Conservation (phyloP, 2,888 invertebrate genomes). For the Polyommatus iphigenia region DNA sequence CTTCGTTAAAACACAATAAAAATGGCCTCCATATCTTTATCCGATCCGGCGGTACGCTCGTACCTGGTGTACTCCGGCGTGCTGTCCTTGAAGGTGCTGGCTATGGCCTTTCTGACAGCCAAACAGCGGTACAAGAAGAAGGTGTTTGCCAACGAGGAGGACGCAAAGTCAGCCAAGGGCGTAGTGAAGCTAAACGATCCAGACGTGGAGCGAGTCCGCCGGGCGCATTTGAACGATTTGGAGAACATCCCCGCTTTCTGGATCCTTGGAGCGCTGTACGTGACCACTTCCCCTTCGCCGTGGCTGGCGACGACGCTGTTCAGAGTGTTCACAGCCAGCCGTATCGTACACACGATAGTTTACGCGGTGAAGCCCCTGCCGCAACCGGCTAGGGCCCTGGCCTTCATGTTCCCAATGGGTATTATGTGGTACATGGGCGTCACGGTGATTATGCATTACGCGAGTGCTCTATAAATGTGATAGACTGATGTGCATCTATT, state of each 20-base stretch:
- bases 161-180: slow-evolving; percentile 49
- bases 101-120: slow-evolving; percentile 51
- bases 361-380: slow-evolving; percentile 82
- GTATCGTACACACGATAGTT: slow-evolving; percentile 81
- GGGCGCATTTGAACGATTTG: slow-evolving; percentile 85
- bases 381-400: slow-evolving; percentile 72
- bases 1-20: not conserved
- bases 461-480: slow-evolving; percentile 36
- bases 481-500: not conserved
- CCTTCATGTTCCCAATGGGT: slow-evolving; percentile 53
- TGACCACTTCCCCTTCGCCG: slow-evolving; percentile 70
- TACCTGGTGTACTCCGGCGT: slow-evolving; percentile 53
- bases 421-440: slow-evolving; percentile 62
- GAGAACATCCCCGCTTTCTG: slow-evolving; percentile 85
- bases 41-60: slow-evolving; percentile 53
- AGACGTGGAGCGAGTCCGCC: slow-evolving; percentile 63
- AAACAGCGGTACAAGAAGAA: slow-evolving; percentile 51
- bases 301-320: slow-evolving; percentile 45
- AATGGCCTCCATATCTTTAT: slow-evolving; percentile 48
- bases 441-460: slow-evolving; percentile 51
- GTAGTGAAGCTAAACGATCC: slow-evolving; percentile 60
- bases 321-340: slow-evolving; percentile 68
- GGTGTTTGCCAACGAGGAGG: slow-evolving; percentile 62
- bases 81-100: slow-evolving; percentile 55
- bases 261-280: slow-evolving; percentile 70